Evolutionary conservation across 2,888 invertebrate genomes (phyloP).

Genomic region (Andricus quercusramuli): DNA sequence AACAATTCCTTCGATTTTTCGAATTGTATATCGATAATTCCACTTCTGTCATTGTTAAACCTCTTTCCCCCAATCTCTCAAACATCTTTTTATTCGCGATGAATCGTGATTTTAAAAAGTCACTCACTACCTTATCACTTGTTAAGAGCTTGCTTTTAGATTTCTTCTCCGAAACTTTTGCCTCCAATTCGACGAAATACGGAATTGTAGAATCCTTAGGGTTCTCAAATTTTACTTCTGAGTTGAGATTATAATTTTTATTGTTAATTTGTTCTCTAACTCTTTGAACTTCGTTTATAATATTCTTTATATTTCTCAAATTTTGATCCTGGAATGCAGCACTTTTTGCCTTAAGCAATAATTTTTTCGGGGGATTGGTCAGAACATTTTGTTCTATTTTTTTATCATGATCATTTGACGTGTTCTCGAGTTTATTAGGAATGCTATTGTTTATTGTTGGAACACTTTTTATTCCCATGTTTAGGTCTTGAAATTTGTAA

Average conservation of each 20-base stretch:
- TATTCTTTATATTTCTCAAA: conserved; percentile 43
- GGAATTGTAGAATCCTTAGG: conserved; percentile 41
- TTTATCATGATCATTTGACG: background rate
- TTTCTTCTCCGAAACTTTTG: conserved; percentile 19
- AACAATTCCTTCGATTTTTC: conserved; percentile 57
- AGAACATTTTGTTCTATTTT: background rate
- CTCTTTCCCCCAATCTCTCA: conserved; percentile 53
- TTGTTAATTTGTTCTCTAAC: conserved; percentile 44
- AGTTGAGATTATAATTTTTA: conserved; percentile 10
- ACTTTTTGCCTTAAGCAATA: background rate
- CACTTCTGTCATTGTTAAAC: conserved; percentile 57
- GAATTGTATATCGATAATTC: conserved; percentile 60
- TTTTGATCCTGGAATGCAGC: conserved; percentile 26
- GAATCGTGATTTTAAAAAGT: conserved; percentile 57
- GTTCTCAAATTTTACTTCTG: background rate
- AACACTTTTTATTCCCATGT: background rate
- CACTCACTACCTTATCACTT: conserved; percentile 54
- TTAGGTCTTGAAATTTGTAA: conserved; percentile 32
- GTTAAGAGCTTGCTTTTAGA: conserved; percentile 53
- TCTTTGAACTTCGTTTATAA: conserved; percentile 46
- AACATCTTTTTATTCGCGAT: conserved; percentile 53
- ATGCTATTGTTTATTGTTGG: background rate
- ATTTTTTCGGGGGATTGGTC: background rate
- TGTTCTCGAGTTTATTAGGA: background rate
- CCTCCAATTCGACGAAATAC: conserved; percentile 51